Evolutionary conservation across 2,113 vertebrate genomes (phyloP), one percentile per base, ranked within the genome.

Genomic region (Otolemur garnettii): DNA sequence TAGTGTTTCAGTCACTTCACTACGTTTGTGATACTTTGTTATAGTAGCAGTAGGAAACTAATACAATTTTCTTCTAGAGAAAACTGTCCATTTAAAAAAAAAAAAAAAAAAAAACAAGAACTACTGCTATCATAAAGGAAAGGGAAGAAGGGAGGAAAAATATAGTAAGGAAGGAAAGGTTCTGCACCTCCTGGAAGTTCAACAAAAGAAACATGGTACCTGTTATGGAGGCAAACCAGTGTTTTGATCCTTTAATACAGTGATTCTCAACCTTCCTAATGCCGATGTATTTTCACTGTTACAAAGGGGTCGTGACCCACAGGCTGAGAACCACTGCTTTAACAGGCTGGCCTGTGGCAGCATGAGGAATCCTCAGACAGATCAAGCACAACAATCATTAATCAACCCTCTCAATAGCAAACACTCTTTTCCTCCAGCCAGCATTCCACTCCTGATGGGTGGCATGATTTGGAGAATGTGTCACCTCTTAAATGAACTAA

Each of bases 401-500:
- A 71, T 7, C 62, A 42, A 85, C 5, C 59, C 53, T 62, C 78
- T 30, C 33, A 42, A 60, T 5, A 59, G 42, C 26, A 42, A 62
- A 68, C 26, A 72, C 2, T 22, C 24, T 86, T 87, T 57, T 35
- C 33, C 50, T 60, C 60, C 21, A 62, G 11, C 71, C 62, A n/a
- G 18, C 22, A 38, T 2, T 17, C 57, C 15, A 53, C 8, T 11
- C 60, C 79, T 64, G 60, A 71, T 33, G 19, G 8, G 24, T 15
- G 14, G 24, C 64, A 13, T 10, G 26, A 77, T 74, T 38, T 50
- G 14, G 42, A 80, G 55, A 53, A 19, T 75, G 4, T 33, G 26
- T 42, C 55, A 82, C 59, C 45, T 79, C 55, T 62, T 62, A 90
- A 85, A 69, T 53, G 17, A 92, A 87, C 45, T 38, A 85, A 92